Base-by-base conservation (phyloP, 2,888 invertebrate genomes). In the Aspidapion aeneum region DNA sequence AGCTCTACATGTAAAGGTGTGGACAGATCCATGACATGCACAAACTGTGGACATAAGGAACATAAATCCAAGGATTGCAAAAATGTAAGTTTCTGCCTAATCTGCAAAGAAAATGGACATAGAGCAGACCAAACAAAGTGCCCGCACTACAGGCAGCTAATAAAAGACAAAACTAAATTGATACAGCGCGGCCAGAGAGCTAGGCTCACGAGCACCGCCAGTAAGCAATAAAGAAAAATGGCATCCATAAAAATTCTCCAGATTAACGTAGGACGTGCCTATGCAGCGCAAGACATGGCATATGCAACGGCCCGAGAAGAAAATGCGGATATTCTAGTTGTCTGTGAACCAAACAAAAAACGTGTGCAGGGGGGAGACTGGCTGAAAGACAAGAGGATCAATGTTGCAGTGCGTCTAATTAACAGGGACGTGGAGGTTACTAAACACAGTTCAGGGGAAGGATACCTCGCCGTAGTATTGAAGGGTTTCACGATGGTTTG, bases 321-420 rank as follows among this genome's bases (percentile, higher is more conserved):
- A 17, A 18, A 60, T 18, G 48, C 20, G 17, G 60, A 56, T 18
- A 60, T 63, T 21, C 49, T 62, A 12, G 22, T 60, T 22, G 21
- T 63, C 21, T 55, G 56, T n/a, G 60, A 63, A 60, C 60, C 63
- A 0, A 63, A 63, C 18, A 60, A 57, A 60, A 49, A 56, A 22
- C 22, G 22, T 17, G 22, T 54, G 2, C 17, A 57, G 17, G 9
- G 56, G 2, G 5, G n/a, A 22, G 56, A 22, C 12, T 57, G 52
- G 17, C 20, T 60, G n/a, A 57, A 18, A 16, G 56, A 60, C 19
- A 56, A 18, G 1, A 60, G 35, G 22, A 21, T 17, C 16, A 21
- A 55, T 57, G 49, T 56, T 16, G 60, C 60, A 17, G 52, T 52
- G 17, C 52, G 35, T 12, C 3, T 35, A 35, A 35, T 35, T 35